Evolutionary conservation across 2,888 invertebrate genomes (phyloP).

Genomic region (Hecatera dysodea): DNA sequence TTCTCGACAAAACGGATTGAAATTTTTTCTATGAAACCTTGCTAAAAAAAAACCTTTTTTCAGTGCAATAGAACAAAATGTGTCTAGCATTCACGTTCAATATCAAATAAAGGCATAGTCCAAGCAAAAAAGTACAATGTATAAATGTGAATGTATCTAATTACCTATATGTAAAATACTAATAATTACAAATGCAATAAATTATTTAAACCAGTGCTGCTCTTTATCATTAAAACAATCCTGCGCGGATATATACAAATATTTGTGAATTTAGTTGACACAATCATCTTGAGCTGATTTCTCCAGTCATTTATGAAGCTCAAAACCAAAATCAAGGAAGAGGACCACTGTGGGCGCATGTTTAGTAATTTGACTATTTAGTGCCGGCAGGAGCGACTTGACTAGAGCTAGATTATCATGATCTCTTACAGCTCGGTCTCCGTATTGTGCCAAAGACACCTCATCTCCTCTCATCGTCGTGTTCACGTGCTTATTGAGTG

Average conservation of each 20-base stretch:
- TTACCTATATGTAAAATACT: conserved; percentile 1
- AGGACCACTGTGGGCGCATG: too few relatives aligned
- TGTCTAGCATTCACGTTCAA: not conserved
- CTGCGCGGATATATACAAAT: too few relatives aligned
- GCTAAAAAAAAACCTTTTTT: not conserved
- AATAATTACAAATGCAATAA: conserved; percentile 13
- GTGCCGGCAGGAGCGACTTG: too few relatives aligned
- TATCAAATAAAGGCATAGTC: not conserved
- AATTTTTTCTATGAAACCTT: not conserved
- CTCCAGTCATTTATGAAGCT: too few relatives aligned
- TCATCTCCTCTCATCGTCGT: not conserved
- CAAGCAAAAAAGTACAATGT: not conserved
- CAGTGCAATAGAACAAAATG: not conserved
- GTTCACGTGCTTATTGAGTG: not conserved
- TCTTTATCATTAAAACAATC: not conserved
- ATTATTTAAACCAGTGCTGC: not conserved
- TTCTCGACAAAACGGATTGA: not conserved
- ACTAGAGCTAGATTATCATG: not conserved
- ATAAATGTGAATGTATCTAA: not conserved
- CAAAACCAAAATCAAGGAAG: too few relatives aligned
- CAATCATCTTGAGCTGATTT: too few relatives aligned
- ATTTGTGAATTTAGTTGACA: too few relatives aligned
- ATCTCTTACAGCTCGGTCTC: not conserved
- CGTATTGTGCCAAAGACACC: not conserved
- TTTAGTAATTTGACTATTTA: too few relatives aligned